phyloP scores from a whole-genome alignment of 2,888 invertebrate species.

The Agrotis segetum region DNA sequence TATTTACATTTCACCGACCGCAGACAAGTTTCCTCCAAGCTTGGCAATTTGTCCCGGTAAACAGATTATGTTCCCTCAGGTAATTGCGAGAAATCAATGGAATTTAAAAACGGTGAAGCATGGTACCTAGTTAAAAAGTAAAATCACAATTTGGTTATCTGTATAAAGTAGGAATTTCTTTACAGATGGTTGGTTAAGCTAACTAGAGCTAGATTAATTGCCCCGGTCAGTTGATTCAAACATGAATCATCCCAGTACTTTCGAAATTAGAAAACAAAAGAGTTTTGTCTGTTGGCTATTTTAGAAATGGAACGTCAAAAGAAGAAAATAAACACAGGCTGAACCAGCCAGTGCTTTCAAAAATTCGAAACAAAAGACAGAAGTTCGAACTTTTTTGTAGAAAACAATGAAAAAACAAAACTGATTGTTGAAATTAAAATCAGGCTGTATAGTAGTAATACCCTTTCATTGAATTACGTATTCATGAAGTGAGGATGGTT shows the following conservation, averaged over 20 bases:
- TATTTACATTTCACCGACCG: constrained; percentile 4
- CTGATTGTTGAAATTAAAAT: constrained; percentile 30
- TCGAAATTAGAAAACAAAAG: constrained; percentile 33
- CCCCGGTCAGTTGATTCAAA: not conserved
- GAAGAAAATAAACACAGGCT: constrained; percentile 11
- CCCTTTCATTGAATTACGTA: constrained; percentile 46
- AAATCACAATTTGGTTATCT: constrained; percentile 1
- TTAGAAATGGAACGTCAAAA: constrained; percentile 28
- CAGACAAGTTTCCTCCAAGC: not conserved
- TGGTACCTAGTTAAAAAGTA: not conserved
- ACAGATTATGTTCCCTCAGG: constrained; percentile 1
- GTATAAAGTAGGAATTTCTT: not conserved
- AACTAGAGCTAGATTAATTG: constrained; percentile 14
- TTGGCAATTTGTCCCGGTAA: constrained; percentile 15
- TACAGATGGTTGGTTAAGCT: constrained; percentile 3
- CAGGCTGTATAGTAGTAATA: constrained; percentile 53
- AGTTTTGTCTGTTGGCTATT: constrained; percentile 17
- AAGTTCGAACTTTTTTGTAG: constrained; percentile 34
- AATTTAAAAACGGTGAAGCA: constrained; percentile 6
- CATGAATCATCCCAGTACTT: not conserved
- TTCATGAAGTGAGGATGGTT: constrained; percentile 50
- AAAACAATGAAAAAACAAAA: constrained; percentile 33
- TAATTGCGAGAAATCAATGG: constrained; percentile 14
- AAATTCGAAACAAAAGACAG: constrained; percentile 33
- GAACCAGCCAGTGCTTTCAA: constrained; percentile 15